phyloP scores from a whole-genome alignment of 2,113 vertebrate genomes.

The Bubalus kerabau region DNA sequence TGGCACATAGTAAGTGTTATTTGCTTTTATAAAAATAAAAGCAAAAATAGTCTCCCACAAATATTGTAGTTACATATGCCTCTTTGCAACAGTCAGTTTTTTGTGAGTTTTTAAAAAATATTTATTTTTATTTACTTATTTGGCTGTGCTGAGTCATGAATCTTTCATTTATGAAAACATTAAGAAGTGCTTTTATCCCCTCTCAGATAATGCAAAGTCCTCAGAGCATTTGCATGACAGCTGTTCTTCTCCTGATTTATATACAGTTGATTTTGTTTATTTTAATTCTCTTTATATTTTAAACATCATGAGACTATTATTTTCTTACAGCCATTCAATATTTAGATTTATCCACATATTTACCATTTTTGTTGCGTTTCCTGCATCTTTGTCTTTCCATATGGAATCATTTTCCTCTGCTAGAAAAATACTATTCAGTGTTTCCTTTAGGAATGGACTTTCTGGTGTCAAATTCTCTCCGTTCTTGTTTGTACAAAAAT shows the following conservation, averaged over 20 bases:
- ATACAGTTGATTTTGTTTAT: not conserved
- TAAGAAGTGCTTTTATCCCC: not conserved
- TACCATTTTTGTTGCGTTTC: not conserved
- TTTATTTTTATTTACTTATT: not conserved
- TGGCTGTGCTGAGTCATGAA: not conserved
- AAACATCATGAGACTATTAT: not conserved
- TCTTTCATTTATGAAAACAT: not conserved
- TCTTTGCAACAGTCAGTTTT: not conserved
- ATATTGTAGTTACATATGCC: not conserved
- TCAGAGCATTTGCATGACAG: not conserved
- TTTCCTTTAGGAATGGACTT: not conserved
- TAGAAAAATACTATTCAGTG: not conserved
- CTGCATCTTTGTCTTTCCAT: not conserved
- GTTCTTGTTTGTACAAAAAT: slow-evolving; percentile 16
- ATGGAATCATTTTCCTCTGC: not conserved
- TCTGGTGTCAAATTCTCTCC: not conserved
- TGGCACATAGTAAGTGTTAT: not conserved
- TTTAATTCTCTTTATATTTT: not conserved
- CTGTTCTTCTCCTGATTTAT: not conserved
- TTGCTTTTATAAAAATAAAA: not conserved
- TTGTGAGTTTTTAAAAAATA: not conserved
- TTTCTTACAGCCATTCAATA: not conserved
- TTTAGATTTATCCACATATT: slow-evolving; percentile 6
- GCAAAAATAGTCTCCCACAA: not conserved
- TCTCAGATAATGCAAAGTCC: not conserved